Percentiles rank a stretch among this genome's conserved stretches.
Evolutionary conservation across 2,888 invertebrate species (phyloP).

Genomic region (Cactoblastis cactorum): DNA sequence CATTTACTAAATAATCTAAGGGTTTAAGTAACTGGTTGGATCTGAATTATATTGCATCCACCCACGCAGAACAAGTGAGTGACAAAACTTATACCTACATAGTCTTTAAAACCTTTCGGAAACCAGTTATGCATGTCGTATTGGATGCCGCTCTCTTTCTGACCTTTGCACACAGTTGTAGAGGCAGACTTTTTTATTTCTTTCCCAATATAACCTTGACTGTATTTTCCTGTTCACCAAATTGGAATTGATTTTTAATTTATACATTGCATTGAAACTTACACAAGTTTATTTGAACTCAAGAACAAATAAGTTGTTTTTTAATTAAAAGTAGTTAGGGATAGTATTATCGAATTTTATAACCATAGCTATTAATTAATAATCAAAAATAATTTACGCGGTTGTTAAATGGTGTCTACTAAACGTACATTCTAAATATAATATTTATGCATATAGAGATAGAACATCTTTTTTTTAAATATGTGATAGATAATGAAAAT

Average conservation of each 20-base stretch:
- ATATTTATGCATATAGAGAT: not conserved
- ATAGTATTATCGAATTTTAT: no score
- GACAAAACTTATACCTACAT: conserved; percentile 5
- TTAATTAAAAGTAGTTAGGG: no score
- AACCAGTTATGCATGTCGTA: conserved; percentile 43
- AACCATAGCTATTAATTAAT: no score
- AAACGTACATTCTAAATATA: no score
- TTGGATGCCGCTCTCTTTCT: conserved; percentile 34
- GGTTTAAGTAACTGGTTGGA: no score
- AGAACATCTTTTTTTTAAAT: not conserved
- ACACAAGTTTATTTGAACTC: no score
- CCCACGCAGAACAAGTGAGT: conserved; percentile 15
- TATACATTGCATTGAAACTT: not conserved
- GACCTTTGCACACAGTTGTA: conserved; percentile 39
- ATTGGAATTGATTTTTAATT: not conserved
- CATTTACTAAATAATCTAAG: no score
- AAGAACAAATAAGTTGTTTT: no score
- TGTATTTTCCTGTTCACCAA: conserved; percentile 31
- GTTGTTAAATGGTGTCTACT: no score
- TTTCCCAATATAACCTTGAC: conserved; percentile 29
- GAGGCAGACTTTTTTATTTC: conserved; percentile 33
- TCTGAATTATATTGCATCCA: no score
- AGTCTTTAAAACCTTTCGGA: conserved; percentile 38
- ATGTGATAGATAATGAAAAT: no score
- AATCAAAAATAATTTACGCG: no score